phyloP scores from a whole-genome alignment of 2,888 invertebrate genomes.

The Xestia rhomboidea region DNA sequence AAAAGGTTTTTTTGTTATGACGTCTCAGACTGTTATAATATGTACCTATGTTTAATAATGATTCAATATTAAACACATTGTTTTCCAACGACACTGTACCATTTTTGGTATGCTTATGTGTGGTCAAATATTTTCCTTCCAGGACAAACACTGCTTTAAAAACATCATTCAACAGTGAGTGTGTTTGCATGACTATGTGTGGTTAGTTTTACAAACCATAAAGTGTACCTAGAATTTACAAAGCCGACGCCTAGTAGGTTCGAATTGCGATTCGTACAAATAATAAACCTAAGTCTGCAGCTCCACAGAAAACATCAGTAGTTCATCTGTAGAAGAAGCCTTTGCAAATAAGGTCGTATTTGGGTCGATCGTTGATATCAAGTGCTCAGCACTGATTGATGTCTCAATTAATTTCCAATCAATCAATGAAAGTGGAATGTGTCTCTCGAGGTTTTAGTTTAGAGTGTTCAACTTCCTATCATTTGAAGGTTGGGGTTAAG shows the following conservation, averaged over 20 bases:
- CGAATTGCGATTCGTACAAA: neutral
- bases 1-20: slow-evolving; percentile 20
- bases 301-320: neutral
- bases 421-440: slow-evolving; percentile 2
- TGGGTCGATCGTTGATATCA: slow-evolving; percentile 3
- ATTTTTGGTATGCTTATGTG: neutral
- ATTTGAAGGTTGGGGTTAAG: neutral
- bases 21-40: neutral
- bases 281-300: neutral
- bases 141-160: slow-evolving; percentile 17
- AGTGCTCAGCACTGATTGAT: slow-evolving; percentile 20
- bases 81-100: neutral
- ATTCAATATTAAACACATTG: slow-evolving; percentile 8
- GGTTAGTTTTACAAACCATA: slow-evolving; percentile 13
- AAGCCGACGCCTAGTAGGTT: neutral
- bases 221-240: neutral
- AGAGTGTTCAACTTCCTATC: neutral
- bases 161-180: slow-evolving; percentile 22
- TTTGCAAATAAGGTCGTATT: slow-evolving; percentile 26
- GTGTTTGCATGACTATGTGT: slow-evolving; percentile 3
- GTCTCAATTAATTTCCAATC: slow-evolving; percentile 19
- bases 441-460: neutral
- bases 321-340: slow-evolving; percentile 9
- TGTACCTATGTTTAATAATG: slow-evolving; percentile 4
- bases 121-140: slow-evolving; percentile 28